Conservation (phyloP, 2,797 vertebrate genomes). For the Tapera naevia region DNA sequence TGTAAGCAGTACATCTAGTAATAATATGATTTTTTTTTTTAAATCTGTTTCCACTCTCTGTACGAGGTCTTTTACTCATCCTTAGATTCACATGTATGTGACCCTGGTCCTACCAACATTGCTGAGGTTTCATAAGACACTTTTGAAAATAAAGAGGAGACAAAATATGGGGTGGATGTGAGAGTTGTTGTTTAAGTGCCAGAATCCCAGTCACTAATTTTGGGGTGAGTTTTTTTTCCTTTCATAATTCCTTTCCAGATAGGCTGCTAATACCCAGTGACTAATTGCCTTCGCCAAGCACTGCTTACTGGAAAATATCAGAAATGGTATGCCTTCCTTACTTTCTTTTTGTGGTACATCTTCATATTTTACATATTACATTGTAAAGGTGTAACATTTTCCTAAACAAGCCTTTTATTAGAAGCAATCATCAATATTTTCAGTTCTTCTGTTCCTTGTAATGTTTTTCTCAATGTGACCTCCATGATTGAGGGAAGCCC, state of each 20-base stretch:
- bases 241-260: not conserved
- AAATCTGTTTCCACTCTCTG: not conserved
- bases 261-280: not conserved
- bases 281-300: not conserved
- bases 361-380: not conserved
- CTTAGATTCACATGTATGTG: too few relatives aligned
- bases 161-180: rapidly evolving
- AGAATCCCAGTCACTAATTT: not conserved
- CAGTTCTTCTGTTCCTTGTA: not conserved
- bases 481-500: not conserved
- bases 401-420: not conserved
- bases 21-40: too few relatives aligned
- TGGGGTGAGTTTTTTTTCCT: not conserved
- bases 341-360: not conserved
- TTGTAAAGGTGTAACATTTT: not conserved
- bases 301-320: not conserved
- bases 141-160: not conserved
- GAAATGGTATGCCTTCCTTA: not conserved
- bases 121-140: not conserved
- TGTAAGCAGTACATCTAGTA: not conserved
- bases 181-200: not conserved
- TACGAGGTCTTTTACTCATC: not conserved
- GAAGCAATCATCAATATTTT: not conserved
- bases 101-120: not conserved
- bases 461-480: not conserved